These are phyloP conservation scores for Apodemus agrarius DNA, from an alignment of 2,797 vertebrate species.

Conservation along the genomic window DNA sequence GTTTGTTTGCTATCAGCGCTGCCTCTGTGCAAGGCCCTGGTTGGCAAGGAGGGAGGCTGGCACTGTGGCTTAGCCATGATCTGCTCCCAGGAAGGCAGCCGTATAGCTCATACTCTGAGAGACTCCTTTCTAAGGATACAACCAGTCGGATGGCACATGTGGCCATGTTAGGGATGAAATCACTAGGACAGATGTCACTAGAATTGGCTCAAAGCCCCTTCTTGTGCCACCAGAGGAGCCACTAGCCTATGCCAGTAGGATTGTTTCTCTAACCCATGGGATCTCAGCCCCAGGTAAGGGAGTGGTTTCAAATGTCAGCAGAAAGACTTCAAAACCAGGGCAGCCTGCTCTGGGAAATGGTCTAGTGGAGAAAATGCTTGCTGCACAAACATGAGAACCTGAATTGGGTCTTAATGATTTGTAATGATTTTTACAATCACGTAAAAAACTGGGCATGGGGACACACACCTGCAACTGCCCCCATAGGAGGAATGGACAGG, in stretches of 20 bases:
- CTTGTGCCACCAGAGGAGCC: neutral
- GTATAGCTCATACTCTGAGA: neutral
- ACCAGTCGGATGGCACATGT: accelerated
- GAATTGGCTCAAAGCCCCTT: neutral
- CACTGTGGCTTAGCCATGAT: neutral
- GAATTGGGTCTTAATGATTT: neutral
- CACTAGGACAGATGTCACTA: no score
- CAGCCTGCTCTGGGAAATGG: neutral
- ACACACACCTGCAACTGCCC: neutral
- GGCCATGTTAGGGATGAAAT: neutral
- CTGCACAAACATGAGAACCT: neutral
- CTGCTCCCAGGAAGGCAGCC: neutral
- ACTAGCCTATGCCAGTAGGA: neutral
- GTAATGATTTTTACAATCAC: neutral
- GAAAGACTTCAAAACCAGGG: neutral
- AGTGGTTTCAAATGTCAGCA: neutral
- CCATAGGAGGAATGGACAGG: no score
- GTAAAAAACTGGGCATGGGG: neutral
- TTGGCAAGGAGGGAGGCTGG: neutral
- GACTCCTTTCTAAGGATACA: accelerated
- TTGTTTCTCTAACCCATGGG: neutral
- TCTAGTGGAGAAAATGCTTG: neutral
- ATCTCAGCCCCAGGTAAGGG: neutral
- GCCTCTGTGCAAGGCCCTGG: no score
- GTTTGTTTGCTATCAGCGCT: neutral